Base-by-base conservation (phyloP, 2,888 invertebrate species). In the Branchellion lobata region DNA sequence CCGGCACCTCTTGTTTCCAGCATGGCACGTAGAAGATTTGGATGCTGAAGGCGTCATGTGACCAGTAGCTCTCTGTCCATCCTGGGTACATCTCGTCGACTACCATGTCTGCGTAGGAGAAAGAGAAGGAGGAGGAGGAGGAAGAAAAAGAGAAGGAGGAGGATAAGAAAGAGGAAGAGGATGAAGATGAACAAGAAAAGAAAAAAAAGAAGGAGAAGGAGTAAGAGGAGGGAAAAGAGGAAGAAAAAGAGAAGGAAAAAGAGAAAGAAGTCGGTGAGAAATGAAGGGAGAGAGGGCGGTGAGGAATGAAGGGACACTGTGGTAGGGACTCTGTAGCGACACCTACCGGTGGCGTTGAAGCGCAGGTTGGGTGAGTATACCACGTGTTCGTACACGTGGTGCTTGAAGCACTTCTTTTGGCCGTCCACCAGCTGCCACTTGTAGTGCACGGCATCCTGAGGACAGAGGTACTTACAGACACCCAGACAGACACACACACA, bases 31-130 rank as follows among this genome's bases (percentile, higher is more conserved):
- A 36, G 47, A 73, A 73, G 36, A 73, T 40, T 21, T 36, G 36
- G 27, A 73, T 40, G 47, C 73, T 36, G 36, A 73, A 73, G 21
- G 73, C 18, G 36, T 1, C 36, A 3, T 3, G 8, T 65, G 8
- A 5, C 73, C 73, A 73, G 24, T 36, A 34, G 73, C 73, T 73
- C 36, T 73, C 73, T n/a, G 73, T 36, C 73, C 73, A 73, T 1
- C 36, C 33, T 11, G 73, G 73, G 27, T 24, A 73, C 8, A 18
- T 36, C 11, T 33, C 21, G 40, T 24, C 40, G 18, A 40, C 36
- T 24, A 21, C 21, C 11, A 73, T 36, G 27, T 73, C 73, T 73
- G 40, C 21, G 21, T 8, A 73, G 8, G 47, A 40, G 40, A n/a
- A 36, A 73, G n/a, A 36, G 27, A 36, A 73, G n/a, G 40, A 36